phyloP scores from a whole-genome alignment of 2,113 vertebrate species.

The Lagenorhynchus albirostris region DNA sequence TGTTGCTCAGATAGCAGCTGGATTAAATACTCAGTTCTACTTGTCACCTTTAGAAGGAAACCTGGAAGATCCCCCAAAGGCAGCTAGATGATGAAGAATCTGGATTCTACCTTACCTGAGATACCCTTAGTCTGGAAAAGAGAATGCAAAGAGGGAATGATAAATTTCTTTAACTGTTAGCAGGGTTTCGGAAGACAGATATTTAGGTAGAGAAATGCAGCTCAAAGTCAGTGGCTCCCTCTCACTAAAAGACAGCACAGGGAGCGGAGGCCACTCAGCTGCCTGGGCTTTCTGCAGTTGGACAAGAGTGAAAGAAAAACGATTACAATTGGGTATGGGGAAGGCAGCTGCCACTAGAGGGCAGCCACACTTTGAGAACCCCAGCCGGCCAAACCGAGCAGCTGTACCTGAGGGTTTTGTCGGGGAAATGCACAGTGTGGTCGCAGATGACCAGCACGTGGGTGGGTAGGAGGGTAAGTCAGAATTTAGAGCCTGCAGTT shows the following conservation, averaged over 20 bases:
- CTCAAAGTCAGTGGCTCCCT: background rate
- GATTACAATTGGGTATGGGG: background rate
- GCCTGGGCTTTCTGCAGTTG: background rate
- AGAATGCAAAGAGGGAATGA: background rate
- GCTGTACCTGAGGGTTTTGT: background rate
- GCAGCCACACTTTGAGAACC: slow-evolving; percentile 19
- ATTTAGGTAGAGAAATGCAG: background rate
- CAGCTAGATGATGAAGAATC: background rate
- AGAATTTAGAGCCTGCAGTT: background rate
- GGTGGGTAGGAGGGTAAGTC: background rate
- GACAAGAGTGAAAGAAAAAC: background rate
- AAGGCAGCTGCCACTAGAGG: slow-evolving; percentile 59
- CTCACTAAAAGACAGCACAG: background rate
- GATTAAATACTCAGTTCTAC: background rate
- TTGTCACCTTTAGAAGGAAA: background rate
- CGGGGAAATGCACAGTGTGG: background rate
- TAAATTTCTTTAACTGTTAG: background rate
- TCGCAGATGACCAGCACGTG: background rate
- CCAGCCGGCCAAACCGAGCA: background rate
- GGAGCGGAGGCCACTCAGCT: background rate
- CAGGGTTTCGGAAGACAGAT: background rate
- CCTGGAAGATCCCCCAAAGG: background rate
- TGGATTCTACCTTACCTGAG: background rate
- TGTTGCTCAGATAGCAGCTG: background rate
- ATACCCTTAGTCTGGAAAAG: background rate